Percentiles rank a stretch among this genome's conserved stretches.
These are phyloP conservation scores for Perithous albicinctus DNA, from an alignment of 2,888 invertebrate species.

Conservation along the genomic window DNA sequence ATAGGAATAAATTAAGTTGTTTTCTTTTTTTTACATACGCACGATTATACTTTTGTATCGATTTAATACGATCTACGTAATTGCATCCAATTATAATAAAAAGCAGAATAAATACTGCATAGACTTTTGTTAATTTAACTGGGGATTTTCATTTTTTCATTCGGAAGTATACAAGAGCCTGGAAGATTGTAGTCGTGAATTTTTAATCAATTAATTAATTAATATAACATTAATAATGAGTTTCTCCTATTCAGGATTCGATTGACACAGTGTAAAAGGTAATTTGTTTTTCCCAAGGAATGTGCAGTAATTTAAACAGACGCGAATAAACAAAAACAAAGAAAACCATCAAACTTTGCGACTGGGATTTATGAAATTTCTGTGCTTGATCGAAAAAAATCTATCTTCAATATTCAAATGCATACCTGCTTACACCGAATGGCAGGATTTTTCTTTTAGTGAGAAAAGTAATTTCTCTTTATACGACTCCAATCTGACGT, in stretches of 20 bases:
- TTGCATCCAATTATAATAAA: neutral
- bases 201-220: slow-evolving; percentile 1
- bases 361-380: slow-evolving; percentile 16
- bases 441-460: slow-evolving; percentile 3
- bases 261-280: slow-evolving; percentile 24
- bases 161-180: neutral
- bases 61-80: neutral
- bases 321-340: neutral
- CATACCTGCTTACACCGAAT: slow-evolving; percentile 4
- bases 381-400: neutral
- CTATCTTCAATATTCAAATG: slow-evolving; percentile 17
- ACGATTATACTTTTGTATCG: slow-evolving; percentile 40
- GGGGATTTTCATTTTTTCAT: neutral
- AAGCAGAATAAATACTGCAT: neutral
- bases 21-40: slow-evolving; percentile 44
- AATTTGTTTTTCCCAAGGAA: slow-evolving; percentile 27
- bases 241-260: slow-evolving; percentile 17
- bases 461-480: neutral
- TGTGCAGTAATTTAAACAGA: slow-evolving; percentile 30
- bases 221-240: neutral
- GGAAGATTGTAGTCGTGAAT: slow-evolving; percentile 25
- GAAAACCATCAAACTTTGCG: neutral
- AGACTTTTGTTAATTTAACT: neutral
- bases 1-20: slow-evolving; percentile 66
- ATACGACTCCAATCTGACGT: neutral